Conservation (phyloP, 35 echinoderm and acorn worm genomes). For the Ophiothrix spiculata region DNA sequence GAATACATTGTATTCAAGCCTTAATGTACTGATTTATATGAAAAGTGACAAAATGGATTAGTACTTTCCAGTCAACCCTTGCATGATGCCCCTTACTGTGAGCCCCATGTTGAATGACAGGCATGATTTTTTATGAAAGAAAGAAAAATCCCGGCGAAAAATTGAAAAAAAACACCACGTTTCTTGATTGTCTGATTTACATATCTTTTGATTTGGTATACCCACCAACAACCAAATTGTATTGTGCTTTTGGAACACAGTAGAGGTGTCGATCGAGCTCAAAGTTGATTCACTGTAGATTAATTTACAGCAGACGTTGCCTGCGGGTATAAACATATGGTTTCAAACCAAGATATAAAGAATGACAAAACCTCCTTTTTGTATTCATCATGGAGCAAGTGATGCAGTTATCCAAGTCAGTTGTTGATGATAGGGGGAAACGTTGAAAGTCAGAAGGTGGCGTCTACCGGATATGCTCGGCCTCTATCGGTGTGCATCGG, state of each 20-base stretch:
- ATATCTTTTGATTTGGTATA: too few species aligned
- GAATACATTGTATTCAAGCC: too few species aligned
- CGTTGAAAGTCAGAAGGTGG: neutral
- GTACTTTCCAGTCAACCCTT: too few species aligned
- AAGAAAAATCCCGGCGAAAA: neutral
- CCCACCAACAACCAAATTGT: too few species aligned
- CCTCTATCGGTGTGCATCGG: constrained; percentile 2
- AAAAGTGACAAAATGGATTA: too few species aligned
- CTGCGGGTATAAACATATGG: neutral
- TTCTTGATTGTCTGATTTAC: too few species aligned
- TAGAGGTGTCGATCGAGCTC: neutral
- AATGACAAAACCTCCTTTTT: neutral
- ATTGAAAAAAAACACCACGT: neutral
- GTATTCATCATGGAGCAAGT: neutral
- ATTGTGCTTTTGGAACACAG: too few species aligned
- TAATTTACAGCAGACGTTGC: neutral
- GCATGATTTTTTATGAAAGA: neutral
- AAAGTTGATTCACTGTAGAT: neutral
- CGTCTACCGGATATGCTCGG: constrained; percentile 1
- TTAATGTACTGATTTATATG: too few species aligned
- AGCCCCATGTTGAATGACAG: neutral
- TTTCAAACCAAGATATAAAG: neutral
- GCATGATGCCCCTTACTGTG: neutral
- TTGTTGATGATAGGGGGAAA: neutral
- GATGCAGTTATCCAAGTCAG: neutral